Conservation (phyloP, 2,797 vertebrate species). For the Galago senegalensis region DNA sequence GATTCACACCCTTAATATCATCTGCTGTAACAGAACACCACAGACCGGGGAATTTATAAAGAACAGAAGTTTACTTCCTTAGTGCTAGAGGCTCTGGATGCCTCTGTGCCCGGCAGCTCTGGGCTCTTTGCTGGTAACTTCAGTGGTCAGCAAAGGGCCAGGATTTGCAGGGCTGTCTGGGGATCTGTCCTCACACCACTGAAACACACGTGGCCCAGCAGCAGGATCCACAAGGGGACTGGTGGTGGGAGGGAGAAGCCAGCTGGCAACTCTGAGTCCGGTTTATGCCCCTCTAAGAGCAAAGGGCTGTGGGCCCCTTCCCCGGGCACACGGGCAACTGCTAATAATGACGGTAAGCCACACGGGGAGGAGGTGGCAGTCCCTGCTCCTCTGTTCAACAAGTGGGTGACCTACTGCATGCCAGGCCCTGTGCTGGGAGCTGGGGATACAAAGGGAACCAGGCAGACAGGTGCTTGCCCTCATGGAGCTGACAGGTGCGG, state of each 20-base stretch:
- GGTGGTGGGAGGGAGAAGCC: too few relatives aligned
- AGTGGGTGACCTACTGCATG: too few relatives aligned
- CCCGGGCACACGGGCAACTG: neutral
- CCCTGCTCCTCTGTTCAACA: too few relatives aligned
- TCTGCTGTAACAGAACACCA: neutral
- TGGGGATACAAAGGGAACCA: too few relatives aligned
- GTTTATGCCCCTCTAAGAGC: neutral
- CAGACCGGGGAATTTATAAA: neutral
- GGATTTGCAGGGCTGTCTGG: too few relatives aligned
- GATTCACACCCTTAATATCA: neutral
- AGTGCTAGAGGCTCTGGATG: neutral
- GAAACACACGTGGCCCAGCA: neutral
- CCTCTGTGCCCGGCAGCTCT: neutral
- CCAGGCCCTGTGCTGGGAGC: too few relatives aligned
- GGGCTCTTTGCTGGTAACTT: neutral
- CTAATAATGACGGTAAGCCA: fast-evolving
- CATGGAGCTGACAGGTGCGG: neutral
- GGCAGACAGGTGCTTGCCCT: neutral
- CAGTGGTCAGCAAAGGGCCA: too few relatives aligned
- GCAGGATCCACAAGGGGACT: too few relatives aligned
- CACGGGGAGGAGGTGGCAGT: neutral
- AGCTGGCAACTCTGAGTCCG: neutral
- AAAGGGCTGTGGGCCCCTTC: neutral
- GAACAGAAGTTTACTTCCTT: neutral
- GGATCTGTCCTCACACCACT: neutral